These are phyloP conservation scores for Albula goreensis DNA, from an alignment of 2,113 vertebrate genomes.

Conservation along the genomic window DNA sequence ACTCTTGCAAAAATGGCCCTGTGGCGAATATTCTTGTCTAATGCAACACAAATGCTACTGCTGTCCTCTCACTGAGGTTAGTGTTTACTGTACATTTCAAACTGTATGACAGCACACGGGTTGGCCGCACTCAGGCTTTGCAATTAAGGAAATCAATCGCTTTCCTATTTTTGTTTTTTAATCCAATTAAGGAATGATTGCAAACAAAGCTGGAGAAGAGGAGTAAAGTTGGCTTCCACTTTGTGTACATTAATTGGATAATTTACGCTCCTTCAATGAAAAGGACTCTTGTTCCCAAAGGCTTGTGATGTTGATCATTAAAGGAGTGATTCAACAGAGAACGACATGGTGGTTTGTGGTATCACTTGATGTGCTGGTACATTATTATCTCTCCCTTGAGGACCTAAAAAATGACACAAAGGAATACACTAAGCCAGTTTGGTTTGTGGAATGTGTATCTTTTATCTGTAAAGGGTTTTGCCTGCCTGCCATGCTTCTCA, in stretches of 20 bases:
- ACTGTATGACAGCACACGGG: background rate
- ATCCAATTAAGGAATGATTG: background rate
- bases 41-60: background rate
- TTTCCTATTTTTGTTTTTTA: background rate
- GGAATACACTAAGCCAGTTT: background rate
- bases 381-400: background rate
- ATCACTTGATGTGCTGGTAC: background rate
- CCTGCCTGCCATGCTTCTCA: too few species aligned
- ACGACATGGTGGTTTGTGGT: too few species aligned
- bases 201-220: background rate
- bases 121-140: background rate
- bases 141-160: slow-evolving; percentile 3
- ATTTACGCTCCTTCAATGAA: slow-evolving; percentile 1
- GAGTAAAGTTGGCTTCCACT: background rate
- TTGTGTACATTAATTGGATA: slow-evolving; percentile 15
- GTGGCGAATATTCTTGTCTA: background rate
- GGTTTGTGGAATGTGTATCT: background rate
- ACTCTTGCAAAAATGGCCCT: background rate
- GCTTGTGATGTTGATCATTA: slow-evolving; percentile 10
- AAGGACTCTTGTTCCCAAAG: background rate
- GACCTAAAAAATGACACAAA: background rate
- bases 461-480: too few species aligned
- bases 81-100: background rate
- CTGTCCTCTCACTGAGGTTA: background rate
- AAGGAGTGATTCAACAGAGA: background rate